Percentiles rank a stretch among this genome's conserved stretches.
These are phyloP conservation scores for Ceratosolen fusciceps DNA, from an alignment of 1,140 invertebrate genomes.

Conservation along the genomic window DNA sequence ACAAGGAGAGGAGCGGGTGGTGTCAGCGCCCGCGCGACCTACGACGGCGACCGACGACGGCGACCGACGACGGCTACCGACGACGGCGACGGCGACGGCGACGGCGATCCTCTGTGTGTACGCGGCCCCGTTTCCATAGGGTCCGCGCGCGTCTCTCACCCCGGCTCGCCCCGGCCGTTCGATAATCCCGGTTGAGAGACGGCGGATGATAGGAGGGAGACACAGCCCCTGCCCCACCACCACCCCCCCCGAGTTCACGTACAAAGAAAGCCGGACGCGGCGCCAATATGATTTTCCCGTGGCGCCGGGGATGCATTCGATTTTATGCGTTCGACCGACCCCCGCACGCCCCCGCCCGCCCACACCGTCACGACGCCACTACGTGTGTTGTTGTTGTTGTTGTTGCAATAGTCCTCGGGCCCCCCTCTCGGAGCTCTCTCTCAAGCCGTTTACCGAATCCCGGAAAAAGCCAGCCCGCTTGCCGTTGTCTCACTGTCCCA, in stretches of 20 bases:
- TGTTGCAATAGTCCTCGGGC: not conserved
- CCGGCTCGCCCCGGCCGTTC: conserved; percentile 12
- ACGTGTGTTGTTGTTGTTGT: too few species aligned
- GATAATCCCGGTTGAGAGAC: conserved; percentile 31
- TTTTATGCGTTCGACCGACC: conserved; percentile 6
- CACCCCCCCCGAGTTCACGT: not conserved
- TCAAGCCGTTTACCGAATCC: not conserved
- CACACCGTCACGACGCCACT: not conserved
- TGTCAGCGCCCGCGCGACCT: too few species aligned
- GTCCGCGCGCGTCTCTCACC: not conserved
- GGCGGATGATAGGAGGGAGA: too few species aligned
- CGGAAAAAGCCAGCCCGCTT: not conserved
- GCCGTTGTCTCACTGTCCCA: too few species aligned
- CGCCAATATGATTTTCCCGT: not conserved
- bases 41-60: not conserved
- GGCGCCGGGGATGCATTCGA: conserved; percentile 20
- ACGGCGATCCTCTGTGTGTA: conserved; percentile 15
- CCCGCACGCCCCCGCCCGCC: too few species aligned
- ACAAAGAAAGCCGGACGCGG: conserved; percentile 8
- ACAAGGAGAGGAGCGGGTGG: not conserved
- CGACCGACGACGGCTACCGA: too few species aligned
- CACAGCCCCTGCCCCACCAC: not conserved
- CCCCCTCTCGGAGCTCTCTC: not conserved
- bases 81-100: too few species aligned
- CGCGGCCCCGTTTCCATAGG: conserved; percentile 40